Conservation (phyloP, 2,888 invertebrate species). For the Hypomecis punctinalis region DNA sequence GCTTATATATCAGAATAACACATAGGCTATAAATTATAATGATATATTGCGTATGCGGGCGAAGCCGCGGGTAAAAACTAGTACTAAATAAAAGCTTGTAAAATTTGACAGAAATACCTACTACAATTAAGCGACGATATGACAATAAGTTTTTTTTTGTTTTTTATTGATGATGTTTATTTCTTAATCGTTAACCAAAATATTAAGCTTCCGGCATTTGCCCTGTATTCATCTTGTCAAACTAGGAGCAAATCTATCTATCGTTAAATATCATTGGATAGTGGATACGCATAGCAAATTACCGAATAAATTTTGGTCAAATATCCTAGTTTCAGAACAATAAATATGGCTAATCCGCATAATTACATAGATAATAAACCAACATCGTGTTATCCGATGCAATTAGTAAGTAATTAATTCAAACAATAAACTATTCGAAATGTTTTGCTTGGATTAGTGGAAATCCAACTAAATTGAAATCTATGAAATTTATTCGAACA, state of each 20-base stretch:
- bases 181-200: too few species aligned
- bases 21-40: too few species aligned
- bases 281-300: neutral
- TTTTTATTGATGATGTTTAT: too few species aligned
- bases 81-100: too few species aligned
- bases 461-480: neutral
- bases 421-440: conserved; percentile 11
- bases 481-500: neutral
- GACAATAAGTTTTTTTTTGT: too few species aligned
- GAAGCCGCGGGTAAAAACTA: too few species aligned
- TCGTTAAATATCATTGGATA: neutral
- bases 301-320: neutral
- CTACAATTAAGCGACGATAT: too few species aligned
- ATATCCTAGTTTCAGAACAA: neutral
- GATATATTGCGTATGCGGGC: too few species aligned
- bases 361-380: neutral
- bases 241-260: neutral
- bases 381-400: neutral
- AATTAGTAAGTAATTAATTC: conserved; percentile 18
- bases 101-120: too few species aligned
- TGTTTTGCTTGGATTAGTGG: conserved; percentile 4
- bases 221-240: neutral
- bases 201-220: too few species aligned
- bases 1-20: too few species aligned
- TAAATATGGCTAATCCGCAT: neutral